Evolutionary conservation across 2,797 vertebrate genomes (phyloP).

Genomic region (Mormyrus proboscirostris): DNA sequence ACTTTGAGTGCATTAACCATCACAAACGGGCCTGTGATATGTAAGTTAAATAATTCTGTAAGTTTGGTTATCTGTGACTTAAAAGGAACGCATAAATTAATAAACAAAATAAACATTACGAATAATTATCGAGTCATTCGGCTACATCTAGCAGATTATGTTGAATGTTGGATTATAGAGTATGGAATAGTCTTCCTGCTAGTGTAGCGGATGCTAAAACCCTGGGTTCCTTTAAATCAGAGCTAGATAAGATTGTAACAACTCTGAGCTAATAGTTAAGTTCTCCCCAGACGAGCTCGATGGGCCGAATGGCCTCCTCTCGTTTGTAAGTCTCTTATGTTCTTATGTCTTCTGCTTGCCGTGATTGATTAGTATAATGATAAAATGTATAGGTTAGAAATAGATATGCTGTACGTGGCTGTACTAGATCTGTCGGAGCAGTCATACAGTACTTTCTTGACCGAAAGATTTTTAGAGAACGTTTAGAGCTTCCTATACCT

Average conservation of each 20-base stretch:
- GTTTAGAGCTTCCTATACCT: background rate
- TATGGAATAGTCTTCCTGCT: no score
- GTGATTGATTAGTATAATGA: background rate
- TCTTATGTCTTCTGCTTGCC: background rate
- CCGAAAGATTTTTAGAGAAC: background rate
- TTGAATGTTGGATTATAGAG: background rate
- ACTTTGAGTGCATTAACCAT: background rate
- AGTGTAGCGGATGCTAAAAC: no score
- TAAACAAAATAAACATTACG: background rate
- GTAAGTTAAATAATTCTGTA: background rate
- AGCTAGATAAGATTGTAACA: no score
- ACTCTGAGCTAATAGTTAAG: no score
- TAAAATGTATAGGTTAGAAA: background rate
- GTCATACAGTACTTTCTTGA: background rate
- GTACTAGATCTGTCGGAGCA: background rate
- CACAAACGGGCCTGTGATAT: background rate
- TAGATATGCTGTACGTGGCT: background rate
- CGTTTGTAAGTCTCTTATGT: no score
- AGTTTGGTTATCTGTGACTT: background rate
- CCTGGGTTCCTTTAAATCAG: no score
- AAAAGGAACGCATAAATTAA: background rate
- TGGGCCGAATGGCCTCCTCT: no score
- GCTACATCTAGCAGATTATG: background rate
- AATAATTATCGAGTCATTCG: background rate
- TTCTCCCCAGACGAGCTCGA: no score